Percentiles rank a stretch among this genome's conserved stretches.
phyloP scores from a whole-genome alignment of 2,113 vertebrate genomes.

The Pica pica region DNA sequence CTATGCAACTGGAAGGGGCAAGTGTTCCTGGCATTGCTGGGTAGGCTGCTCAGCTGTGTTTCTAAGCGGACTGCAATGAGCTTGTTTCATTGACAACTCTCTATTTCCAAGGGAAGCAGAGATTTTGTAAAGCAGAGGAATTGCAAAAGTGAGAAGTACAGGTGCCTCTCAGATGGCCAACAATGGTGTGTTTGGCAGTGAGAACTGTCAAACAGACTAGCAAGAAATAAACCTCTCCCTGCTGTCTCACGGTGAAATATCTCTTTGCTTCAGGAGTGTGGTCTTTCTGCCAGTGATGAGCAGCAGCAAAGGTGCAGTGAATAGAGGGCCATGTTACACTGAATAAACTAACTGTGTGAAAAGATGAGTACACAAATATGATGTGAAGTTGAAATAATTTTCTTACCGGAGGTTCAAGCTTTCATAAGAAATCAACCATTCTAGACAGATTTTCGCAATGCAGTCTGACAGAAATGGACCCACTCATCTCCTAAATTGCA shows the following conservation, averaged over 20 bases:
- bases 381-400: not conserved
- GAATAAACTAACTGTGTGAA: not conserved
- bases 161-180: not conserved
- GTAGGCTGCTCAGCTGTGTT: not conserved
- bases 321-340: not conserved
- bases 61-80: not conserved
- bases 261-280: not conserved
- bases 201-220: not conserved
- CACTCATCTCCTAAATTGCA: not conserved
- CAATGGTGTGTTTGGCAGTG: not conserved
- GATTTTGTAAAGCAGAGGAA: not conserved
- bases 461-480: not conserved
- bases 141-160: not conserved
- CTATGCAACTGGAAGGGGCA: not conserved
- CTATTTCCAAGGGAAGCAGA: not conserved
- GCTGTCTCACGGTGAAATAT: not conserved
- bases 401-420: not conserved
- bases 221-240: not conserved
- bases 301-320: not conserved
- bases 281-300: not conserved
- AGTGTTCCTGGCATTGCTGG: not conserved
- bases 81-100: not conserved
- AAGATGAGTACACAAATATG: accelerated
- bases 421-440: not conserved
- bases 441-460: not conserved